Percentiles rank a stretch among this genome's conserved stretches.
These are phyloP conservation scores for Amphiduros pacificus DNA, from an alignment of 2,888 invertebrate species.

Conservation along the genomic window DNA sequence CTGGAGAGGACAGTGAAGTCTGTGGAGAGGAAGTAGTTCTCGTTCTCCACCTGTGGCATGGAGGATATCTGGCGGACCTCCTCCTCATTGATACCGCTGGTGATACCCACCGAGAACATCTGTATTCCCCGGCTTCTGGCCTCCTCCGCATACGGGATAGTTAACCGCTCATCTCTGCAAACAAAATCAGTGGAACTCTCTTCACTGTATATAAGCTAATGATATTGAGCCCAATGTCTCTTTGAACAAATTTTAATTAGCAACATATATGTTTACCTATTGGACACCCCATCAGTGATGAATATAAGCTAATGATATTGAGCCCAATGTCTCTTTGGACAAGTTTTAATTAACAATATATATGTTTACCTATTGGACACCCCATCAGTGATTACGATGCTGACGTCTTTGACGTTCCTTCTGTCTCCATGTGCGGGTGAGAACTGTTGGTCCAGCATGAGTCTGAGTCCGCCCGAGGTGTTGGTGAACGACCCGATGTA, in stretches of 20 bases:
- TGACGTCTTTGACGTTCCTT: conserved; percentile 4
- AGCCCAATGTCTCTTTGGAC: no score
- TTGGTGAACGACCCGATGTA: conserved; percentile 19
- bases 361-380: conserved; percentile 7
- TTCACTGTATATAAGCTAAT: no score
- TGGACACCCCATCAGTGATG: conserved; percentile 14
- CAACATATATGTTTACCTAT: no score
- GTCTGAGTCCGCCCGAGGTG: conserved; percentile 15
- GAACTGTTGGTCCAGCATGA: conserved; percentile 15
- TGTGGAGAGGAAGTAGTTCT: neutral
- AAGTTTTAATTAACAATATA: no score
- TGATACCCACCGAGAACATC: neutral
- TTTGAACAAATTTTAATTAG: no score
- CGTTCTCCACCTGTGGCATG: neutral
- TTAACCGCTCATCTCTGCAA: neutral
- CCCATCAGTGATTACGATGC: conserved; percentile 19
- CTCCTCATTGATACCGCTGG: neutral
- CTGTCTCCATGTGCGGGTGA: conserved; percentile 9
- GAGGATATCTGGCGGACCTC: neutral
- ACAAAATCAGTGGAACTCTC: no score
- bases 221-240: no score
- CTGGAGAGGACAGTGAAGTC: neutral
- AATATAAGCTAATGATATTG: no score
- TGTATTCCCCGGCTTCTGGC: neutral
- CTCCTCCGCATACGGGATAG: neutral